Percentiles rank a stretch among this genome's conserved stretches.
phyloP scores from a whole-genome alignment of 2,888 invertebrate species.

The Eupithecia abbreviata region DNA sequence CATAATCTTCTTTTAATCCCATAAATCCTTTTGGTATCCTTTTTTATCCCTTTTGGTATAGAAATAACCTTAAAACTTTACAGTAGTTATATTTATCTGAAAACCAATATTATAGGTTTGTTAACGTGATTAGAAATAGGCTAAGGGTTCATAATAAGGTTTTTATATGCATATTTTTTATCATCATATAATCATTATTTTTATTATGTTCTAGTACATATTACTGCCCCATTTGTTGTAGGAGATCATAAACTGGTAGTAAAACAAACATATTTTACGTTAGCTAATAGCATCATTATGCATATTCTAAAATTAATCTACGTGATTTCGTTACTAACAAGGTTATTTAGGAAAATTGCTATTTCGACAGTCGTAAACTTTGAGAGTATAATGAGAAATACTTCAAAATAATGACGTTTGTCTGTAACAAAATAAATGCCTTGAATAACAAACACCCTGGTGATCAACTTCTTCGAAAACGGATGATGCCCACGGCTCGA shows the following conservation, averaged over 20 bases:
- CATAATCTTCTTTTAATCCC: too few relatives aligned
- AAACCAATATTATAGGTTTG: not conserved
- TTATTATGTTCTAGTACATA: too few relatives aligned
- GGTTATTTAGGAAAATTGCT: slow-evolving; percentile 26
- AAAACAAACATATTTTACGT: not conserved
- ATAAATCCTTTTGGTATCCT: too few relatives aligned
- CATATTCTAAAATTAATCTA: slow-evolving; percentile 22
- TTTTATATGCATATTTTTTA: too few relatives aligned
- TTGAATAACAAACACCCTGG: slow-evolving; percentile 1
- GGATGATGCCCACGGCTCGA: not conserved
- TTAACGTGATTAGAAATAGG: not conserved
- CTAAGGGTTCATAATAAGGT: not conserved
- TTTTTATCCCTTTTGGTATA: too few relatives aligned
- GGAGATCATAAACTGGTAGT: not conserved
- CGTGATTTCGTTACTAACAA: slow-evolving; percentile 30
- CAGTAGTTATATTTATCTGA: not conserved
- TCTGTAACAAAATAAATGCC: not conserved
- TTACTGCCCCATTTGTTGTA: not conserved
- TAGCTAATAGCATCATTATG: not conserved
- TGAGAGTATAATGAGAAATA: not conserved
- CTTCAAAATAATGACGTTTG: slow-evolving; percentile 10
- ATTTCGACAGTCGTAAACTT: slow-evolving; percentile 9
- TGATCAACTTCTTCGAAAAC: not conserved
- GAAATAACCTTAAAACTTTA: too few relatives aligned
- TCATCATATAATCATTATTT: too few relatives aligned